Evolutionary conservation across 2,113 vertebrate genomes (phyloP).

Genomic region (Cynocephalus volans): DNA sequence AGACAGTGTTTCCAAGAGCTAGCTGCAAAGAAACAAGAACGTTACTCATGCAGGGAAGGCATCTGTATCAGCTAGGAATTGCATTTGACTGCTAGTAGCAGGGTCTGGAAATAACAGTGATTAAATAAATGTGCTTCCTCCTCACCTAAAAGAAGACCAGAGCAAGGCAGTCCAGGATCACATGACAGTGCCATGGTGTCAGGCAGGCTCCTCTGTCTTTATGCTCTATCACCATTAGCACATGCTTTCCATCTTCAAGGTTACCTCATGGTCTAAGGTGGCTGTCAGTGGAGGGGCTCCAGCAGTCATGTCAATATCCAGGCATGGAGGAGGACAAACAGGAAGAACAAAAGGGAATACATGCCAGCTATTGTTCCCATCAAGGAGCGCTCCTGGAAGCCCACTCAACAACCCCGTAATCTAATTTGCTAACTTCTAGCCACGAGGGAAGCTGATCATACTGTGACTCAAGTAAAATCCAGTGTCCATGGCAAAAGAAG

Average conservation of each 20-base stretch:
- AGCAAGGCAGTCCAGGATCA: not conserved
- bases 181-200: not conserved
- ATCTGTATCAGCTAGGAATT: conserved; percentile 54
- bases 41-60: not conserved
- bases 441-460: not conserved
- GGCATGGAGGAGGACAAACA: not conserved
- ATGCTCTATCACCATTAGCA: not conserved
- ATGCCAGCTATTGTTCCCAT: not conserved
- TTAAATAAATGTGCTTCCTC: conserved; percentile 13
- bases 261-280: not conserved
- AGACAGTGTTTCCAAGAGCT: conserved; percentile 72
- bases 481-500: not conserved
- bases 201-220: not conserved
- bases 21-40: conserved; percentile 69
- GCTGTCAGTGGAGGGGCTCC: not conserved
- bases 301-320: not conserved
- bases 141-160: not conserved
- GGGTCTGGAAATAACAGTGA: conserved; percentile 32
- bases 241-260: not conserved
- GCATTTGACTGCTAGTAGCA: not conserved
- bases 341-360: not conserved
- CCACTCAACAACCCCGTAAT: not conserved
- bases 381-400: not conserved
- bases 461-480: not conserved
- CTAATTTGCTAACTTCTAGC: conserved; percentile 31